Evolutionary conservation across 23 tunicate genomes (phyloP).

Genomic region (Botrylloides violaceus): DNA sequence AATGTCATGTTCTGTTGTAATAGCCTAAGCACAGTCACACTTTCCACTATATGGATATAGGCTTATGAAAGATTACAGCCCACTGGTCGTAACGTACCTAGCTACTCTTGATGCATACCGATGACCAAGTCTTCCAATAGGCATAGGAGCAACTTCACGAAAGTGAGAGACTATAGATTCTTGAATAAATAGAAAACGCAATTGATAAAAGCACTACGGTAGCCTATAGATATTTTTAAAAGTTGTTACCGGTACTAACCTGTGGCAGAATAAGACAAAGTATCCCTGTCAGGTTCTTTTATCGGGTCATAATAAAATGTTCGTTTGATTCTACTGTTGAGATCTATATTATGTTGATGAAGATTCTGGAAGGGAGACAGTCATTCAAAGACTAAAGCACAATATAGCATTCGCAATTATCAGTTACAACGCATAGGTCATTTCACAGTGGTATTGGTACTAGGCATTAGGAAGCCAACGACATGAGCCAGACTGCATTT

Average conservation of each 20-base stretch:
- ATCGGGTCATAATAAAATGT: slow-evolving; percentile 68
- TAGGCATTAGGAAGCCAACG: no score
- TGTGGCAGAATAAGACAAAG: slow-evolving; percentile 58
- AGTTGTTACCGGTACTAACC: slow-evolving; percentile 37
- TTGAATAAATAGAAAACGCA: no score
- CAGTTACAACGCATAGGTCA: no score
- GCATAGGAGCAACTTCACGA: slow-evolving; percentile 82
- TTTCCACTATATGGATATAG: no score
- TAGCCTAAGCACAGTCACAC: no score
- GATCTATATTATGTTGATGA: slow-evolving; percentile 20
- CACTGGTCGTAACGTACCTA: slow-evolving; percentile 29
- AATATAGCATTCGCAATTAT: no score
- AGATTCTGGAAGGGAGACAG: slow-evolving; percentile 15
- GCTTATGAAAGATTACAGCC: no score
- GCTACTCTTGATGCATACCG: slow-evolving; percentile 86
- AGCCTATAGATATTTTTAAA: no score
- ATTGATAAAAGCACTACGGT: no score
- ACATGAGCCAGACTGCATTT: no score
- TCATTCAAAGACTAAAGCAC: background rate
- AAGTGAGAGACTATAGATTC: slow-evolving; percentile 72
- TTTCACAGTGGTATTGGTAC: no score
- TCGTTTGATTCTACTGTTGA: slow-evolving; percentile 38
- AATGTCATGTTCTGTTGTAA: no score
- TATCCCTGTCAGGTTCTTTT: slow-evolving; percentile 61
- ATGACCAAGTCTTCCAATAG: slow-evolving; percentile 80